phyloP scores from a whole-genome alignment of 1,140 invertebrate species.

The Mya arenaria region DNA sequence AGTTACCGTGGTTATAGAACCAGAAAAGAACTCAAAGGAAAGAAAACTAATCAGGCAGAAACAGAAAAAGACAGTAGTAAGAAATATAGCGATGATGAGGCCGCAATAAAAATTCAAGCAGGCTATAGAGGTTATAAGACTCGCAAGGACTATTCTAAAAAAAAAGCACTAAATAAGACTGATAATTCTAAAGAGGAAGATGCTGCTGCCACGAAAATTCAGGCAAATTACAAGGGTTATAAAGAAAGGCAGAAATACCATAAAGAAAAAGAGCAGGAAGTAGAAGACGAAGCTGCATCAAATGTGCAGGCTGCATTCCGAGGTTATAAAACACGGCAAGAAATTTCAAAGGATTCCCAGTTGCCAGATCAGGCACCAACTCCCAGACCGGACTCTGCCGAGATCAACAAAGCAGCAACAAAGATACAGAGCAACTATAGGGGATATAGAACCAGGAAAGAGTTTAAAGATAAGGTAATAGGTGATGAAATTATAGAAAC shows the following conservation, averaged over 20 bases:
- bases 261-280: neutral
- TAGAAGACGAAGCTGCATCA: conserved; percentile 15
- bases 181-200: conserved; percentile 17
- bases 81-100: conserved; percentile 19
- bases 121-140: conserved; percentile 43
- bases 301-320: conserved; percentile 48
- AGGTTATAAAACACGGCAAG: conserved; percentile 30
- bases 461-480: conserved; percentile 51
- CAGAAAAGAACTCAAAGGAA: conserved; percentile 83
- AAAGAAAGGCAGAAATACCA: conserved; percentile 51
- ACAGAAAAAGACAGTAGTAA: conserved; percentile 48
- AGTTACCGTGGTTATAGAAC: conserved; percentile 88
- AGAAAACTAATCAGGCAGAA: conserved; percentile 40
- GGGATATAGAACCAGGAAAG: conserved; percentile 49
- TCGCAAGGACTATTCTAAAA: conserved; percentile 58
- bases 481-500: conserved; percentile 31
- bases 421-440: conserved; percentile 86
- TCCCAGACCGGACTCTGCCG: neutral
- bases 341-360: conserved; percentile 53
- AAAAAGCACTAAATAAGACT: conserved; percentile 13
- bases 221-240: conserved; percentile 78
- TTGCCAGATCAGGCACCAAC: conserved; percentile 28
- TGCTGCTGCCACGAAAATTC: conserved; percentile 85
- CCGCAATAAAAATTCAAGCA: conserved; percentile 34
- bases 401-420: conserved; percentile 81